Base-by-base conservation (phyloP, 2,888 invertebrate species). In the Platypus cylindrus region DNA sequence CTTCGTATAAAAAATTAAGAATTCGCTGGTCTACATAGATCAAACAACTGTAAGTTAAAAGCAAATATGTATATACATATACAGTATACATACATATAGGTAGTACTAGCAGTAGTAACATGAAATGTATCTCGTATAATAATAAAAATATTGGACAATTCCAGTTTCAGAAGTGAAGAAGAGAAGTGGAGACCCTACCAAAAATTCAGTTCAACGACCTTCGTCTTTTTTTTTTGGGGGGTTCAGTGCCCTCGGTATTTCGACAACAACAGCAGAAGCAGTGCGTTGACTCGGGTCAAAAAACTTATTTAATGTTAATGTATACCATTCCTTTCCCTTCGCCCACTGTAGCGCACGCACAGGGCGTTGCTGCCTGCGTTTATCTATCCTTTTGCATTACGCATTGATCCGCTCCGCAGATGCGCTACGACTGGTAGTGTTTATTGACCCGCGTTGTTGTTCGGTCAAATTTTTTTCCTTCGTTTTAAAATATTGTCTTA, bases 261-360 rank as follows among this genome's bases (percentile, higher is more conserved):
- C 34, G 39, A 34, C 30, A 38, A 39, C 37, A 38, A 39, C 38
- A 33, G 33, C 34, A 17, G n/a, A n/a, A n/a, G 27, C 34, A 31
- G 34, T 46, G 47, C 41, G 44, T 43, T 37, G 46, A 38, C 40
- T 40, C 57, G 54, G 59, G 58, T 59, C 59, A 59, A 59, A 55
- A 20, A 54, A 56, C 58, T 59, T 53, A 51, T 32, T 30, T 30
- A 48, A 49, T 45, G 43, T 41, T 20, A 9, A 5, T 9, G 20
- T 9, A 20, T 5, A 7, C 9, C 20, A 20, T 9, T 9, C 5
- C 39, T 42, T 47, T 46, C 46, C 44, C 46, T 35, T 32, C 43
- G 24, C 4, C n/a, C 24, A 24, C 47, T 24, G 18, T 23, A 53
- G 54, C 57, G 55, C 56, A 56, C 58, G 57, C 57, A 56, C 38